These are phyloP conservation scores for Echeneis naucrates DNA, from an alignment of 2,797 vertebrate species.

Conservation along the genomic window DNA sequence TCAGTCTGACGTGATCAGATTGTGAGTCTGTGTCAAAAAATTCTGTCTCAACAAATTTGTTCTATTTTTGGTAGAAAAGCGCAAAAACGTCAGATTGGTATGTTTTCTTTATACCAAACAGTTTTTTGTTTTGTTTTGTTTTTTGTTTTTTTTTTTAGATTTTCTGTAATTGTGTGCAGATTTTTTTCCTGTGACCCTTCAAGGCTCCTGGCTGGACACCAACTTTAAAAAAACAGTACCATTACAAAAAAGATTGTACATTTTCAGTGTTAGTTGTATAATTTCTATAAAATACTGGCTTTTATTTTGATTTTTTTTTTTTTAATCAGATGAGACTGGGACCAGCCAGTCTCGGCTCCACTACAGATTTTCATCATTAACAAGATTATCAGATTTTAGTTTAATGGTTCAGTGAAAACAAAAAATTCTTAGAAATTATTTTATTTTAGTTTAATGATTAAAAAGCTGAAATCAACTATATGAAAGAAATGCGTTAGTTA, in stretches of 20 bases:
- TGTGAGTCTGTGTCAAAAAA: conserved; percentile 40
- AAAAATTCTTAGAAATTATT: too few relatives aligned
- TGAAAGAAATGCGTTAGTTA: too few relatives aligned
- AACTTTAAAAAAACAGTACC: conserved; percentile 21
- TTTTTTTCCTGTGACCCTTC: conserved; percentile 57
- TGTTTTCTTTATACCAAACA: conserved; percentile 51
- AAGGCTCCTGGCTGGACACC: conserved; percentile 44
- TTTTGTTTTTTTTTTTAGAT: conserved; percentile 32
- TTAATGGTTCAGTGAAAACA: background rate
- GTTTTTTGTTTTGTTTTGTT: background rate
- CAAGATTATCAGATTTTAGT: background rate
- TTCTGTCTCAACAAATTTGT: conserved; percentile 63
- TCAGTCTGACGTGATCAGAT: background rate
- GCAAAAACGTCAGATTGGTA: conserved; percentile 64
- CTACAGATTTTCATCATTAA: background rate
- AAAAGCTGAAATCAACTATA: too few relatives aligned
- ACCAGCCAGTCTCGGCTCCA: background rate
- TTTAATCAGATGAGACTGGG: too few relatives aligned
- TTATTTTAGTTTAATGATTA: too few relatives aligned
- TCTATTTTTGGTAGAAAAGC: conserved; percentile 71
- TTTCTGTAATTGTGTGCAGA: conserved; percentile 55
- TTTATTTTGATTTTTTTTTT: too few relatives aligned
- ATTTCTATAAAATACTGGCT: too few relatives aligned
- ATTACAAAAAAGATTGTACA: conserved; percentile 15
- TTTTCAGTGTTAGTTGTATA: conserved; percentile 36